Evolutionary conservation across 2,888 invertebrate species (phyloP), one percentile per base, ranked within the genome.

Genomic region (Heliconius aoede): DNA sequence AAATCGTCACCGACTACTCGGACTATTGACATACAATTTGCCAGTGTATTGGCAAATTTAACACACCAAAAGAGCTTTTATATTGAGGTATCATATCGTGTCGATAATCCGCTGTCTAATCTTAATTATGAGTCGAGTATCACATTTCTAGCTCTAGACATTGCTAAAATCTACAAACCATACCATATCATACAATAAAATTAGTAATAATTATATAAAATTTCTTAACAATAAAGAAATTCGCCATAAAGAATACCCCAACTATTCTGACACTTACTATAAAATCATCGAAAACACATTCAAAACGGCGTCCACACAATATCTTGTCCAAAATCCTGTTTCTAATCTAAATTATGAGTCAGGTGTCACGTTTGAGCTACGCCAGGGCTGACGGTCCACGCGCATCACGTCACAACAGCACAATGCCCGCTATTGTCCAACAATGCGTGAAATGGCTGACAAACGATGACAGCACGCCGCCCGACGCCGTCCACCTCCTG

Each of bases 381-480:
- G 80, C 80, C 80, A 80, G 76, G 74, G 74, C 80, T 82, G 79
- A 82, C 83, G 83, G 80, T 80, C 80, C 80, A 81, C 79, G 83
- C 84, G 86, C 87, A 86, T 87, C 86, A 85, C 86, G 87, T 87
- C 75, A 78, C 76, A 28, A 64, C 32, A 65, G 86, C 86, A 90
- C 90, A 90, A 90, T 89, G 84, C 87, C 83, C 80, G 92, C 92
- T 93, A 93, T 94, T 92, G 92, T 91, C 93, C 94, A 92, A 93
- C 94, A 93, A 94, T 90, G 94, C 94, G 94, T 94, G 94, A 94
- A 94, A 94, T 91, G 92, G 91, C 94, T 94, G 94, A 94, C 94
- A 94, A 94, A 95, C 94, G 95, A 94, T 93, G 95, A 94, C 95
- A 94, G 91, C 89, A 90, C 90, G 89, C 87, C 88, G 88, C 88